phyloP scores from a whole-genome alignment of 37 sponge, comb jelly and placozoan species.

The Ephydatia muelleri region DNA sequence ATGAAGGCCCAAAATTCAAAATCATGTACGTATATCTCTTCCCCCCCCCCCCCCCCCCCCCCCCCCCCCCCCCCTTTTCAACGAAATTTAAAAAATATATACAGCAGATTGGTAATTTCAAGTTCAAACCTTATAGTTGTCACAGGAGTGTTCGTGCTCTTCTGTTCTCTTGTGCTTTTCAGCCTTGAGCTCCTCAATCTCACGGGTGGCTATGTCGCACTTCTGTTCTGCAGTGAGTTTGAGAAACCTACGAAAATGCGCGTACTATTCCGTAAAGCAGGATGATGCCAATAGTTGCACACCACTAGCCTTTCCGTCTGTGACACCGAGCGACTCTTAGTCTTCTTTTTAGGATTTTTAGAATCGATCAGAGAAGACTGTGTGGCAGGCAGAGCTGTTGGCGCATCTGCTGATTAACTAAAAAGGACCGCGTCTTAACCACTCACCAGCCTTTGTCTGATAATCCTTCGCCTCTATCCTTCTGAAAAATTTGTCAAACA shows the following conservation, averaged over 20 bases:
- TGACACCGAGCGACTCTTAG: not conserved
- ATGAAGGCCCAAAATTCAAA: not conserved
- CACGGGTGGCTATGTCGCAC: constrained; percentile 95
- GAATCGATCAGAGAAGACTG: not conserved
- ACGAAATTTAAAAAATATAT: not conserved
- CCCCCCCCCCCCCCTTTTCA: constrained; percentile 7
- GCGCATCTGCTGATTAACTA: not conserved
- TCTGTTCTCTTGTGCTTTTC: constrained; percentile 80
- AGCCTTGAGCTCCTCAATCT: constrained; percentile 88
- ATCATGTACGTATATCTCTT: too few relatives aligned
- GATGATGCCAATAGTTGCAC: not conserved
- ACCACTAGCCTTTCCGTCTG: not conserved
- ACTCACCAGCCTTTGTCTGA: constrained; percentile 42
- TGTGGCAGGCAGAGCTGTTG: not conserved
- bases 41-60: constrained; percentile 7
- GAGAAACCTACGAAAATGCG: constrained; percentile 43
- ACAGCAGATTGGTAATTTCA: not conserved
- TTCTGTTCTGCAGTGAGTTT: constrained; percentile 93
- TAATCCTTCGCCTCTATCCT: constrained; percentile 87
- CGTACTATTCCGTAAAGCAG: not conserved
- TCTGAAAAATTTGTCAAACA: constrained; percentile 87
- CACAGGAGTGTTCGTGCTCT: constrained; percentile 72
- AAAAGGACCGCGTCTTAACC: not conserved
- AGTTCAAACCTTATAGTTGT: constrained; percentile 71
- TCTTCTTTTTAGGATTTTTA: too few relatives aligned